These are phyloP conservation scores for Sussaba pulchella DNA, from an alignment of 2,888 invertebrate species.

Conservation along the genomic window DNA sequence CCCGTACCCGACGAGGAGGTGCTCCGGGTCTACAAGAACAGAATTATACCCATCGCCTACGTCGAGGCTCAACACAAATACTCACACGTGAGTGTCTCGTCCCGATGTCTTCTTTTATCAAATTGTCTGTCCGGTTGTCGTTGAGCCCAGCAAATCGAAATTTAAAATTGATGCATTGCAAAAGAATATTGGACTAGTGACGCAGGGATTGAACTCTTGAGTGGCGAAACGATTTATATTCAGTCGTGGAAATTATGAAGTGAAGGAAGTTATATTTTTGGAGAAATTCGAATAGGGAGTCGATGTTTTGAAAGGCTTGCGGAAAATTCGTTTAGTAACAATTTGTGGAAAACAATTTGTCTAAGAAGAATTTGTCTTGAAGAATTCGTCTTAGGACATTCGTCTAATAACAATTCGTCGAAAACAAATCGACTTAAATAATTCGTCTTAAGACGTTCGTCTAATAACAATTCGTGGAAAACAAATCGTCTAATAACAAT, in stretches of 20 bases:
- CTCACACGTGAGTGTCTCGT: conserved; percentile 87
- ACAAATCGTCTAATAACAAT: too few species aligned
- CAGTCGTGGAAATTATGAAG: neutral
- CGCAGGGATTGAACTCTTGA: neutral
- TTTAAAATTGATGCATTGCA: neutral
- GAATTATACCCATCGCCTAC: conserved; percentile 94
- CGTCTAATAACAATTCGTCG: too few species aligned
- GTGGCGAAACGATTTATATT: neutral
- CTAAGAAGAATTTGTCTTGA: too few species aligned
- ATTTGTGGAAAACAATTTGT: too few species aligned
- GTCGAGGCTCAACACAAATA: conserved; percentile 92
- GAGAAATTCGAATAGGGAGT: too few species aligned
- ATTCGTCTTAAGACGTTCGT: too few species aligned
- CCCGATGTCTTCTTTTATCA: neutral
- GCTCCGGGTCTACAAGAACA: conserved; percentile 92
- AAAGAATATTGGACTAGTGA: neutral
- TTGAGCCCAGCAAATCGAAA: conserved; percentile 12
- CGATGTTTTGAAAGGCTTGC: too few species aligned
- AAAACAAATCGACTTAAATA: too few species aligned
- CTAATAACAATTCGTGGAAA: too few species aligned
- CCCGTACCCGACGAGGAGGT: conserved; percentile 94
- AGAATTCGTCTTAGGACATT: too few species aligned
- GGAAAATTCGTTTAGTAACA: too few species aligned
- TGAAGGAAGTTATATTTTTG: neutral
- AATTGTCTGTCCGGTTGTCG: conserved; percentile 11